A percentile compares a stretch with the other conserved stretches of the same genome.
These are phyloP conservation scores for Girardia tigrina DNA, from an alignment of 2,888 invertebrate genomes.

Conservation along the genomic window DNA sequence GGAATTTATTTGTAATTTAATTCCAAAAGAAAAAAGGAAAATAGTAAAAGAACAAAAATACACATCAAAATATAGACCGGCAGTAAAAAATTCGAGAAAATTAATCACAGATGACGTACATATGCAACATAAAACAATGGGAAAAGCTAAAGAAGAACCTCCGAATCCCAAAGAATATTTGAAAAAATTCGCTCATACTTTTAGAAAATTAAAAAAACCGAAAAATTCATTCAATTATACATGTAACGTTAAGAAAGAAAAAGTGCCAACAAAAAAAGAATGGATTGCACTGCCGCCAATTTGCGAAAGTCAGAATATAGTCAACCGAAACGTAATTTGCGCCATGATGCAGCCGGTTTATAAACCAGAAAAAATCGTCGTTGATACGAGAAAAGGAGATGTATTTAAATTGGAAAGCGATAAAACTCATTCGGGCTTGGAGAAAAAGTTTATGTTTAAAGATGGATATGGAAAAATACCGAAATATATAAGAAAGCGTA, in stretches of 20 bases:
- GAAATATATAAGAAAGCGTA: background rate
- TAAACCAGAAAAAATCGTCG: background rate
- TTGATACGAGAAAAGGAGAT: conserved; percentile 19
- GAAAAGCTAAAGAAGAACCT: background rate
- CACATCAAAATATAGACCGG: background rate
- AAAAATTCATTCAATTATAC: background rate
- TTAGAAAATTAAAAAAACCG: conserved; percentile 16
- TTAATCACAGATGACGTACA: background rate
- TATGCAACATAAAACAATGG: conserved; percentile 17
- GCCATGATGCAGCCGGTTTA: background rate
- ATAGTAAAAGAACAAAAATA: background rate
- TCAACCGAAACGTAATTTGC: background rate
- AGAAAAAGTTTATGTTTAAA: conserved; percentile 12
- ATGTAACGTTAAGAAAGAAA: conserved; percentile 1
- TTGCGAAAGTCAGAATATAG: conserved; percentile 11
- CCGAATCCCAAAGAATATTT: background rate
- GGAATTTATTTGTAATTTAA: conserved; percentile 4
- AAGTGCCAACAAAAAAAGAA: conserved; percentile 23
- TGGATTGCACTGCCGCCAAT: conserved; percentile 24
- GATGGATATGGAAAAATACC: conserved; percentile 26
- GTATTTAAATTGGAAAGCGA: background rate
- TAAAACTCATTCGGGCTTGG: conserved; percentile 4
- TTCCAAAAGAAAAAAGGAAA: background rate
- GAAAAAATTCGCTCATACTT: background rate
- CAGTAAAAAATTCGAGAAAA: background rate